Evolutionary conservation across 2,113 vertebrate species (phyloP).

Genomic region (Catharus fuscescens): DNA sequence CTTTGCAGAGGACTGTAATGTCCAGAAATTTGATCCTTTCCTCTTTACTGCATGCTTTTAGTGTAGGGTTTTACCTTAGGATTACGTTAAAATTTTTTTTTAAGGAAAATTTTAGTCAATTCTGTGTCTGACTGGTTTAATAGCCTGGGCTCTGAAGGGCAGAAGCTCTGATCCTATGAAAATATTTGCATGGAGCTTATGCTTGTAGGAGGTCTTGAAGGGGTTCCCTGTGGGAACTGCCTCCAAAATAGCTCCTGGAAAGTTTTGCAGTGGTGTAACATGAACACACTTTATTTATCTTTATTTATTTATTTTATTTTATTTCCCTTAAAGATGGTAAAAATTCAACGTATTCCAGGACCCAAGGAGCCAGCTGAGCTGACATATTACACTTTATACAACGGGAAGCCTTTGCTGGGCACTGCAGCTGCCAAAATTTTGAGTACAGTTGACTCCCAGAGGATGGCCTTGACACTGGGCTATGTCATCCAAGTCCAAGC

Average conservation of each 20-base stretch:
- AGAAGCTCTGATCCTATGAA: background rate
- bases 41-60: background rate
- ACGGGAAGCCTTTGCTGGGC: constrained; percentile 85
- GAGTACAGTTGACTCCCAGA: constrained; percentile 95
- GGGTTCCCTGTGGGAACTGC: background rate
- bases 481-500: constrained; percentile 97
- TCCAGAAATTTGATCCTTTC: background rate
- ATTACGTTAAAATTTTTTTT: background rate
- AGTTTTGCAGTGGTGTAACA: background rate
- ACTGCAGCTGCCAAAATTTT: constrained; percentile 92
- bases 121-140: background rate
- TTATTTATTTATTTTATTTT: background rate
- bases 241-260: background rate
- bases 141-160: background rate
- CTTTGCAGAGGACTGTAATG: background rate
- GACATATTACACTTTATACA: constrained; percentile 92
- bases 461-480: constrained; percentile 94
- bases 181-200: background rate
- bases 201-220: background rate
- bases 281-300: background rate
- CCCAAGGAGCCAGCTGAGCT: constrained; percentile 91
- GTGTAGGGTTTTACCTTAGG: background rate
- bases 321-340: constrained; percentile 87
- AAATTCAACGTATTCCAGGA: constrained; percentile 88
- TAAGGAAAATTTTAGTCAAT: background rate